A percentile compares a stretch with the other conserved stretches of the same genome.
Evolutionary conservation across 92 coral and sea anemone species (phyloP).

Genomic region (Siderastrea radians): DNA sequence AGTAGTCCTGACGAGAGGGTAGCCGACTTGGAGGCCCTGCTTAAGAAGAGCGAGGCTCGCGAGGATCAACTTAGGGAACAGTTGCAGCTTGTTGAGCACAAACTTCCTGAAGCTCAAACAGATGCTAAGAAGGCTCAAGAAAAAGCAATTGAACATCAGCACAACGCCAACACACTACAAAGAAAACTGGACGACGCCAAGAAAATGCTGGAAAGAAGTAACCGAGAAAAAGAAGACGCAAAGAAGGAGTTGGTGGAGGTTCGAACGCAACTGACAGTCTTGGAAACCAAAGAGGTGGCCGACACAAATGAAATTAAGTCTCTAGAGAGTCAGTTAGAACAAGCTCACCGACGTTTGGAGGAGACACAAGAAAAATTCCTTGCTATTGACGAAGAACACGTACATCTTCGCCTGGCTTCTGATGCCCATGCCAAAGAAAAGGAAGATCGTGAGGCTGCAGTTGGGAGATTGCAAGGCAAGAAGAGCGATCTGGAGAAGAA

Average conservation of each 20-base stretch:
- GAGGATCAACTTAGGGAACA: slow-evolving; percentile 81
- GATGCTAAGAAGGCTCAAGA: slow-evolving; percentile 73
- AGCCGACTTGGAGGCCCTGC: slow-evolving; percentile 78
- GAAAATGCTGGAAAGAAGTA: slow-evolving; percentile 68
- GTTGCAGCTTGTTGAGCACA: slow-evolving; percentile 51
- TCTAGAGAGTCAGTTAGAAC: slow-evolving; percentile 73
- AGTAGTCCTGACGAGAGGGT: slow-evolving; percentile 75
- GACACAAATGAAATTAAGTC: slow-evolving; percentile 75
- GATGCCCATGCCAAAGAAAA: slow-evolving; percentile 75
- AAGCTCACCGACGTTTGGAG: slow-evolving; percentile 66
- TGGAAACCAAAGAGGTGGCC: slow-evolving; percentile 66
- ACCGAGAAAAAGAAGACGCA: slow-evolving; percentile 76
- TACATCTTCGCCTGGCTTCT: slow-evolving; percentile 74
- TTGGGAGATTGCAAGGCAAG: slow-evolving; percentile 70
- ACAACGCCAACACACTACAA: slow-evolving; percentile 68
- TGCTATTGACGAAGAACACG: slow-evolving; percentile 80
- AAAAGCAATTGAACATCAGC: slow-evolving; percentile 69
- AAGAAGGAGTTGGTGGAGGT: slow-evolving; percentile 74
- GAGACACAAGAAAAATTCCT: slow-evolving; percentile 80
- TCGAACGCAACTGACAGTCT: slow-evolving; percentile 56
- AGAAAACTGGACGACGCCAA: slow-evolving; percentile 78
- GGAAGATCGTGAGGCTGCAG: slow-evolving; percentile 62
- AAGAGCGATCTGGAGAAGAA: slow-evolving; percentile 78
- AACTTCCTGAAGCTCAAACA: slow-evolving; percentile 64
- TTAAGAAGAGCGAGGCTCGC: slow-evolving; percentile 76